Percentiles rank a stretch among this genome's conserved stretches.
These are phyloP conservation scores for Lasioglossum malachurum DNA, from an alignment of 2,888 invertebrate genomes.

Conservation along the genomic window DNA sequence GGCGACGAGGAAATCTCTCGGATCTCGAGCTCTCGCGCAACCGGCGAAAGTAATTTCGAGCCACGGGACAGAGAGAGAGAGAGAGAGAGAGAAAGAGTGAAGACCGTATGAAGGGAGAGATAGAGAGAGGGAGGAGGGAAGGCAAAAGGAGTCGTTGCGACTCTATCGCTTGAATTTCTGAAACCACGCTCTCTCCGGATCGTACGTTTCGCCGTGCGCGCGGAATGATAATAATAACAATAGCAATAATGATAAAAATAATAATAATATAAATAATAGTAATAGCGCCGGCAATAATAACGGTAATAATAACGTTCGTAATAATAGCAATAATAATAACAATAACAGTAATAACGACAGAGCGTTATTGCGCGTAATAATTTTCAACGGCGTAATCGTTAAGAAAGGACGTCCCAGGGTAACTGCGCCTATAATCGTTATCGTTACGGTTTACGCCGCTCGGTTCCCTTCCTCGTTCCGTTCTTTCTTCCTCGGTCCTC, in stretches of 20 bases:
- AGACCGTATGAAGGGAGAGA: background rate
- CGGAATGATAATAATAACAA: constrained; percentile 62
- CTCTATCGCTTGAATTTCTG: constrained; percentile 27
- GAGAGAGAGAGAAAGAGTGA: background rate
- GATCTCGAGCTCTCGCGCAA: constrained; percentile 18
- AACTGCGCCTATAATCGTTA: constrained; percentile 85
- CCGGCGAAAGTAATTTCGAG: constrained; percentile 30
- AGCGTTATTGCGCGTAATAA: constrained; percentile 84
- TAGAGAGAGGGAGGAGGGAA: background rate
- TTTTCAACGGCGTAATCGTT: constrained; percentile 85
- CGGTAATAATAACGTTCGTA: constrained; percentile 76
- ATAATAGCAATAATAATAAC: constrained; percentile 81
- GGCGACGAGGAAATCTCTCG: constrained; percentile 34
- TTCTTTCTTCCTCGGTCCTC: constrained; percentile 50
- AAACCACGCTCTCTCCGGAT: constrained; percentile 24
- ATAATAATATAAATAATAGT: constrained; percentile 70
- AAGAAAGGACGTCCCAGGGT: constrained; percentile 83
- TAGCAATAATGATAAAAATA: constrained; percentile 66
- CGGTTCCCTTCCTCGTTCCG: constrained; percentile 58
- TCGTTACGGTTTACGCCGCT: constrained; percentile 85
- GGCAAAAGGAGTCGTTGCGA: background rate
- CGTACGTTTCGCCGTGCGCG: constrained; percentile 6
- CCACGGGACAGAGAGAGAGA: background rate
- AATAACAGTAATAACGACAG: constrained; percentile 83
- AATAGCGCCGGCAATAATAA: constrained; percentile 64